A percentile compares a stretch with the other conserved stretches of the same genome.
These are phyloP conservation scores for Diaperis boleti DNA, from an alignment of 2,888 invertebrate genomes.

Conservation along the genomic window DNA sequence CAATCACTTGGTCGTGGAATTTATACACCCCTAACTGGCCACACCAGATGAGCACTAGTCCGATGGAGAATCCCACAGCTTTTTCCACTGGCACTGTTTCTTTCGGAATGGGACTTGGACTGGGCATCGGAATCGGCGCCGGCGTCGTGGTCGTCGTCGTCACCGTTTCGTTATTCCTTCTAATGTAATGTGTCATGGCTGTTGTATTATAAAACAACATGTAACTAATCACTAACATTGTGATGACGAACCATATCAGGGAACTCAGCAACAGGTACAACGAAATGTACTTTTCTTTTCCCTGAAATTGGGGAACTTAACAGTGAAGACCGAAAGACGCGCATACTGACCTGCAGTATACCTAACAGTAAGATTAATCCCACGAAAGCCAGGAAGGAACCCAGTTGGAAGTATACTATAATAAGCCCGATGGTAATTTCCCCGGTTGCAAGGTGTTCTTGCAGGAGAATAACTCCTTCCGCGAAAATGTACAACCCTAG, in stretches of 20 bases:
- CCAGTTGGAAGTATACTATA: slow-evolving; percentile 12
- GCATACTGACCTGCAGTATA: slow-evolving; percentile 6
- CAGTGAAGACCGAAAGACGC: neutral
- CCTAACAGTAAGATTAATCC: slow-evolving; percentile 15
- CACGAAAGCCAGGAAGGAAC: slow-evolving; percentile 2
- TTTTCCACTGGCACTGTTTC: slow-evolving; percentile 17
- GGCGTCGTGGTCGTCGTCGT: neutral
- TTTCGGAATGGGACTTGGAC: slow-evolving; percentile 7
- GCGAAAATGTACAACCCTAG: slow-evolving; percentile 8
- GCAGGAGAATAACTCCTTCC: neutral
- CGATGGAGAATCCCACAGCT: slow-evolving; percentile 18
- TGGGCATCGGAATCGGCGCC: neutral
- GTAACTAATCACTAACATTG: slow-evolving; percentile 15
- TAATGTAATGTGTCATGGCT: slow-evolving; percentile 1
- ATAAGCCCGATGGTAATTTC: slow-evolving; percentile 6
- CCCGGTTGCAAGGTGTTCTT: neutral
- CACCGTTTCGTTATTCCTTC: neutral
- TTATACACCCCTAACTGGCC: slow-evolving; percentile 30
- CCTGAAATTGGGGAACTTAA: slow-evolving; percentile 10
- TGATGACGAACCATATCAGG: slow-evolving; percentile 25
- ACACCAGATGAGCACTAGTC: slow-evolving; percentile 18
- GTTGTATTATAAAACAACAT: slow-evolving; percentile 23
- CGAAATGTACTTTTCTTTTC: slow-evolving; percentile 16
- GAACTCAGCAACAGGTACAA: slow-evolving; percentile 25
- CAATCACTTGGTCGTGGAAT: slow-evolving; percentile 26